Percentiles rank a stretch among this genome's conserved stretches.
These are phyloP conservation scores for Agrochola lota DNA, from an alignment of 2,888 invertebrate species.

Conservation along the genomic window DNA sequence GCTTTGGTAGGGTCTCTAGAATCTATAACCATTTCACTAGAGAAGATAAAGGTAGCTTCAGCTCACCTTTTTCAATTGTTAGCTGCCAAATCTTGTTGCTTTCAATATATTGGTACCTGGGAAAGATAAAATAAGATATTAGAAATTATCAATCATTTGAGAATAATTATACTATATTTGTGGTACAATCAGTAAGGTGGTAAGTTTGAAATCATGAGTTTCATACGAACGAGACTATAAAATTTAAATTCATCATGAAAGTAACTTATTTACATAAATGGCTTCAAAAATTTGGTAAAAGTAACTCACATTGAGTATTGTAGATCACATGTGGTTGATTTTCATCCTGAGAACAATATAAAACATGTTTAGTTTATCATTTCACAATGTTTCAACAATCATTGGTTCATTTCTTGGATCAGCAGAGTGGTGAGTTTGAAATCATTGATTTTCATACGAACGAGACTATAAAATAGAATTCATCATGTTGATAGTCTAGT, in stretches of 20 bases:
- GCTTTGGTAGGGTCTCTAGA: slow-evolving; percentile 87
- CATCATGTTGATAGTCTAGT: slow-evolving; percentile 71
- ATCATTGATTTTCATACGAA: slow-evolving; percentile 85
- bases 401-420: slow-evolving; percentile 24
- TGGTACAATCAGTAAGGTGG: slow-evolving; percentile 73
- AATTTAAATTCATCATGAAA: slow-evolving; percentile 72
- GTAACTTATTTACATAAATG: background rate
- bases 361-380: background rate
- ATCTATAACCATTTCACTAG: background rate
- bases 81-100: background rate
- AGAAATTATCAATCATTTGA: background rate
- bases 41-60: background rate
- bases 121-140: background rate
- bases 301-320: slow-evolving; percentile 38
- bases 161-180: background rate
- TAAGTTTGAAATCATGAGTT: slow-evolving; percentile 79
- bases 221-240: slow-evolving; percentile 83
- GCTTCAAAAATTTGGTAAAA: background rate
- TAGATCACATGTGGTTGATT: background rate
- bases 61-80: slow-evolving; percentile 19
- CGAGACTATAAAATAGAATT: slow-evolving; percentile 81
- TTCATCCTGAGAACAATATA: slow-evolving; percentile 25
- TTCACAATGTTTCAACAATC: background rate
- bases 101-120: slow-evolving; percentile 25
- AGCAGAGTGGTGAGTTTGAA: slow-evolving; percentile 77